These are phyloP conservation scores for Thoracochromis brauschi DNA, from an alignment of 2,113 vertebrate genomes.

Conservation along the genomic window DNA sequence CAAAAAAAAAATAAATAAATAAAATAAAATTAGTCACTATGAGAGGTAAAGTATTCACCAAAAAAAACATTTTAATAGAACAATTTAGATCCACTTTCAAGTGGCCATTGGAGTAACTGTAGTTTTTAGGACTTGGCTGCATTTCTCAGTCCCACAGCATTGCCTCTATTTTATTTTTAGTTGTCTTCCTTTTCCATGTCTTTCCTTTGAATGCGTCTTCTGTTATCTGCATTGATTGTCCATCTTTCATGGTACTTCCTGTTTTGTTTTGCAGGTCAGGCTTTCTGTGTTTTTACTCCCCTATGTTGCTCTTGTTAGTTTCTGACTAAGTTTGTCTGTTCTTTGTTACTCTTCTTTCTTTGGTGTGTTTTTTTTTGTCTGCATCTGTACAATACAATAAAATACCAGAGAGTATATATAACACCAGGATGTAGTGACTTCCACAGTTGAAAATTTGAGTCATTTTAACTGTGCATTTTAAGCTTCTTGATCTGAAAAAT, in stretches of 20 bases:
- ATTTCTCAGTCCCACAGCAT: background rate
- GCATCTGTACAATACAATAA: background rate
- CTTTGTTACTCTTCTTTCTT: background rate
- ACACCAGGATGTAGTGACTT: background rate
- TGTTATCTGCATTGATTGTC: background rate
- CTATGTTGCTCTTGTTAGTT: background rate
- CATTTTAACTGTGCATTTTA: background rate
- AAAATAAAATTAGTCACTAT: background rate
- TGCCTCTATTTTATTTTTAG: background rate
- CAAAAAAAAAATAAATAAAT: fast-evolving
- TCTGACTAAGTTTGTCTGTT: background rate
- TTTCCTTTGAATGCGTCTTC: background rate
- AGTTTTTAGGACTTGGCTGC: background rate
- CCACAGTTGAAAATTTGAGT: background rate
- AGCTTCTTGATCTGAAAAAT: background rate
- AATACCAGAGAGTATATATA: background rate
- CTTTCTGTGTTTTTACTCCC: background rate
- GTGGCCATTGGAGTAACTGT: background rate
- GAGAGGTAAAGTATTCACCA: background rate
- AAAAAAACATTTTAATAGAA: background rate
- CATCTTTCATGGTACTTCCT: background rate
- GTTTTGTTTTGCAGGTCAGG: background rate
- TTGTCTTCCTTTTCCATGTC: background rate
- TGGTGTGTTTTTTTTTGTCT: background rate
- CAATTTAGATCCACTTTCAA: background rate